Percentiles rank a stretch among this genome's conserved stretches.
phyloP scores from a whole-genome alignment of 53 echinoderm and acorn worm species.

The Patiria pectinifera region DNA sequence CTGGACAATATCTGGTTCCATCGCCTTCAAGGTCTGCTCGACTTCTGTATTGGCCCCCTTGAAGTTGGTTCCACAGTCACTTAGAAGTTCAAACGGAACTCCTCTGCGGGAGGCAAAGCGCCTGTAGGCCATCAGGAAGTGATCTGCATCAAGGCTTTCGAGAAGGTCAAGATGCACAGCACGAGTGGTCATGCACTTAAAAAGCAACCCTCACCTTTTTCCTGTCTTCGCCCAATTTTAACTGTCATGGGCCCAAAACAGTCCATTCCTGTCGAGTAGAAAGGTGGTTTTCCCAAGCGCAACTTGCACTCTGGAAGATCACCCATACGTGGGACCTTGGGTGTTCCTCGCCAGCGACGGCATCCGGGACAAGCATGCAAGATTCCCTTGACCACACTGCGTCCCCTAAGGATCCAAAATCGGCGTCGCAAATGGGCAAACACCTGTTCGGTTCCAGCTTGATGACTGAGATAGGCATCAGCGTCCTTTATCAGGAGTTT shows the following conservation, averaged over 20 bases:
- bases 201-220: slow-evolving; percentile 44
- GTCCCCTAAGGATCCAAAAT: slow-evolving; percentile 3
- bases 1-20: too few relatives aligned
- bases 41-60: too few relatives aligned
- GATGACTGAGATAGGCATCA: neutral
- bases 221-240: too few relatives aligned
- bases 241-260: slow-evolving; percentile 44
- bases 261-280: slow-evolving; percentile 23
- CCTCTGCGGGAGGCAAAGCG: slow-evolving; percentile 22
- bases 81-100: slow-evolving; percentile 37
- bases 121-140: slow-evolving; percentile 41
- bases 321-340: neutral
- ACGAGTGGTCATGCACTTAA: slow-evolving; percentile 48
- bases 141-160: slow-evolving; percentile 12
- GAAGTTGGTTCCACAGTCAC: too few relatives aligned
- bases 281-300: neutral
- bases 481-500: slow-evolving; percentile 3
- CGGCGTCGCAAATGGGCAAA: neutral
- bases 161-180: slow-evolving; percentile 26
- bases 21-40: too few relatives aligned
- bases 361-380: too few relatives aligned
- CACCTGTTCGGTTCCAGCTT: neutral
- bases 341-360: neutral
- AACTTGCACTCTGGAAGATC: neutral
- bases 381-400: neutral